phyloP scores from a whole-genome alignment of 2,888 invertebrate genomes.

The Parthenolecanium corni region DNA sequence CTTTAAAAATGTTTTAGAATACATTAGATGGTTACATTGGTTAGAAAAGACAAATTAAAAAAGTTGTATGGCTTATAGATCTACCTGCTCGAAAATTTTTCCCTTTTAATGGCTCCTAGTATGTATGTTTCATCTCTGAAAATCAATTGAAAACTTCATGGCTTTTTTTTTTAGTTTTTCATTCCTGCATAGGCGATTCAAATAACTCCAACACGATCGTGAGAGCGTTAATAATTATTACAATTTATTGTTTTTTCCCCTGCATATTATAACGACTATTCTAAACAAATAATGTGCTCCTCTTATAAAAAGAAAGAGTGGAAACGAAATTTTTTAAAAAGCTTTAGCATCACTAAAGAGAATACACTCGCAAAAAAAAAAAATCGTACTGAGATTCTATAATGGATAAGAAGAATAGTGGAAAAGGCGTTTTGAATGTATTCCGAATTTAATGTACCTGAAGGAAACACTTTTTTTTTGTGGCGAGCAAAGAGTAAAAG shows the following conservation, averaged over 20 bases:
- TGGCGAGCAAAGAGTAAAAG: neutral
- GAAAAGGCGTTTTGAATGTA: conserved; percentile 18
- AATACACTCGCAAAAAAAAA: neutral
- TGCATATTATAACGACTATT: neutral
- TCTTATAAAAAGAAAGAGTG: neutral
- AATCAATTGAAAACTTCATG: too few relatives aligned
- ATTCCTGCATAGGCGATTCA: too few relatives aligned
- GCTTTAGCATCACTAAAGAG: conserved; percentile 9
- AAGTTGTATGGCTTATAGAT: too few relatives aligned
- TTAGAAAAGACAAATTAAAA: too few relatives aligned
- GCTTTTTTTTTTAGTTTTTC: too few relatives aligned
- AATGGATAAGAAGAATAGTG: conserved; percentile 15
- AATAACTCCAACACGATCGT: too few relatives aligned
- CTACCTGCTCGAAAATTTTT: too few relatives aligned
- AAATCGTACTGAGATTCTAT: conserved; percentile 6
- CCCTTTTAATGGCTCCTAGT: too few relatives aligned
- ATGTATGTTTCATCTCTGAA: too few relatives aligned
- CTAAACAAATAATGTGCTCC: conserved; percentile 22
- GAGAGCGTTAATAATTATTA: conserved; percentile 11
- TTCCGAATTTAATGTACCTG: conserved; percentile 26
- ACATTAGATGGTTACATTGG: too few relatives aligned
- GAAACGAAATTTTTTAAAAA: conserved; percentile 21
- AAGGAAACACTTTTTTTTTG: conserved; percentile 17
- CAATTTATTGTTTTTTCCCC: conserved; percentile 13
- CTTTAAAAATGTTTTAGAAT: too few relatives aligned